These are phyloP conservation scores for Tetramorium parvispinum DNA, from an alignment of 1,140 invertebrate species.

Conservation along the genomic window DNA sequence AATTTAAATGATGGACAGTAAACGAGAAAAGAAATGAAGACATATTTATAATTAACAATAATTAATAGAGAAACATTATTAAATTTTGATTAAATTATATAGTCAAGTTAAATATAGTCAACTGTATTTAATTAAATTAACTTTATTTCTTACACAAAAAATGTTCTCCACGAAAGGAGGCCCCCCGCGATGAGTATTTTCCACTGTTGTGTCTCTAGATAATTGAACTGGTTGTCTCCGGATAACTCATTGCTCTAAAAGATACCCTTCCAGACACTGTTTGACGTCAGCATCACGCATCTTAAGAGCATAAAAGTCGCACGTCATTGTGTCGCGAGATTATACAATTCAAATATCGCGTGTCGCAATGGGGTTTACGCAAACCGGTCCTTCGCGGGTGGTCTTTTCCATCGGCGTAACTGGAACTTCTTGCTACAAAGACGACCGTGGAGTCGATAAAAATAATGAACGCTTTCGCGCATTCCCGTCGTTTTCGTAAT, in stretches of 20 bases:
- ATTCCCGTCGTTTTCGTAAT: not conserved
- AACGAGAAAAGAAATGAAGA: not conserved
- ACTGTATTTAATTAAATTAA: not conserved
- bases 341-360: not conserved
- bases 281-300: constrained; percentile 28
- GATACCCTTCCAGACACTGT: not conserved
- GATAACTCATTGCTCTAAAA: not conserved
- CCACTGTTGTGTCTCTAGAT: not conserved
- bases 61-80: not conserved
- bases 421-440: not conserved
- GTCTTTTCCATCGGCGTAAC: not conserved
- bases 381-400: constrained; percentile 6
- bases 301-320: constrained; percentile 2
- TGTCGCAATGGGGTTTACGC: constrained; percentile 8
- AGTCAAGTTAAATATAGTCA: not conserved
- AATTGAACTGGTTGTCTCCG: not conserved
- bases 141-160: not conserved
- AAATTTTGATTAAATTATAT: not conserved
- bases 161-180: not conserved
- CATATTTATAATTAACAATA: not conserved
- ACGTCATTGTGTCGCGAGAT: constrained; percentile 16
- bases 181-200: not conserved
- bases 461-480: not conserved
- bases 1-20: not conserved
- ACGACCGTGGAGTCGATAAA: not conserved